A percentile compares a stretch with the other conserved stretches of the same genome.
phyloP scores from a whole-genome alignment of 2,888 invertebrate genomes.

The Helleia helle region DNA sequence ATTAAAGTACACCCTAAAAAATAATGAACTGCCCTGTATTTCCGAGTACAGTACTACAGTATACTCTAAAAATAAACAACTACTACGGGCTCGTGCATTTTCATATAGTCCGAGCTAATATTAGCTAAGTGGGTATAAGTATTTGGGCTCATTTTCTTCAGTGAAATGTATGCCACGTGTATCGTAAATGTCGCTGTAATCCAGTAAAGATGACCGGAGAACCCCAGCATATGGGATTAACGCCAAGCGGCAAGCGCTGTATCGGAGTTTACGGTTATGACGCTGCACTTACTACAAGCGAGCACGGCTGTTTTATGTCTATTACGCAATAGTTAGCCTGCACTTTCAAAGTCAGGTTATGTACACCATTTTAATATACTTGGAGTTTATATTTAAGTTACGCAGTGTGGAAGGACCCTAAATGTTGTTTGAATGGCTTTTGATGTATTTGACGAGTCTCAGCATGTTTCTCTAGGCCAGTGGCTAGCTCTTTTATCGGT shows the following conservation, averaged over 20 bases:
- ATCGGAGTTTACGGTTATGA: constrained; percentile 34
- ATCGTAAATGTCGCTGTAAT: constrained; percentile 14
- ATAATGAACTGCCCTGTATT: too few relatives aligned
- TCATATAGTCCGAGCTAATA: neutral
- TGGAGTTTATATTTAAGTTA: constrained; percentile 1
- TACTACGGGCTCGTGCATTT: too few relatives aligned
- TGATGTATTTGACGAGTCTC: too few relatives aligned
- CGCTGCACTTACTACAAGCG: constrained; percentile 40
- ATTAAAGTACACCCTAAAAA: too few relatives aligned
- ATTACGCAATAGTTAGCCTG: constrained; percentile 31
- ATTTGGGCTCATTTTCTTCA: neutral
- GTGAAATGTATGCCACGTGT: constrained; percentile 8
- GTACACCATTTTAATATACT: constrained; percentile 9
- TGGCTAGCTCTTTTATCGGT: too few relatives aligned
- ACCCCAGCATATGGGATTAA: constrained; percentile 22
- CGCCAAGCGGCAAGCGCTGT: constrained; percentile 22
- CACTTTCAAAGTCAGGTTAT: constrained; percentile 16
- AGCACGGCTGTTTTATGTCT: constrained; percentile 36
- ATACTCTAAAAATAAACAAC: too few relatives aligned
- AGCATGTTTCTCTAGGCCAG: too few relatives aligned
- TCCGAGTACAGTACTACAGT: too few relatives aligned
- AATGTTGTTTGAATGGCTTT: too few relatives aligned
- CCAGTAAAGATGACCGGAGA: constrained; percentile 14
- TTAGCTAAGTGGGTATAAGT: constrained; percentile 4
- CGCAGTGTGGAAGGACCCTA: too few relatives aligned